Evolutionary conservation across 2,888 invertebrate genomes (phyloP).

Genomic region (Blera fallax): DNA sequence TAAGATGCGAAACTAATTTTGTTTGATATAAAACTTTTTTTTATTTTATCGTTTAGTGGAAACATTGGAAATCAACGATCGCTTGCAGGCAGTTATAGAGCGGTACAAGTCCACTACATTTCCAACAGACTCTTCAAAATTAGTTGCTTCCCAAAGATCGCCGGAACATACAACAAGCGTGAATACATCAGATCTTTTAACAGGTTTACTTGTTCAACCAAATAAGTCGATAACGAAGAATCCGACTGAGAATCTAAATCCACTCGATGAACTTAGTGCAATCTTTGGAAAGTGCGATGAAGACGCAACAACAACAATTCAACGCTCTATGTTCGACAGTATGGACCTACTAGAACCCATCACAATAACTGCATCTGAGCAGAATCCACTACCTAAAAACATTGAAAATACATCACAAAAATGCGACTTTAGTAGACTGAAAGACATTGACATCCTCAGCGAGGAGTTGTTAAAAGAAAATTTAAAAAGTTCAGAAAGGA

Average conservation of each 20-base stretch:
- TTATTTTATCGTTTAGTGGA: conserved; percentile 84
- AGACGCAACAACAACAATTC: conserved; percentile 63
- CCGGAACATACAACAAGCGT: conserved; percentile 1
- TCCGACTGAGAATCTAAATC: conserved; percentile 40
- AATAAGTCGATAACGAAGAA: not conserved
- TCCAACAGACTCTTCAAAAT: conserved; percentile 74
- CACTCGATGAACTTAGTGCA: conserved; percentile 76
- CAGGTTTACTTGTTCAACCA: conserved; percentile 74
- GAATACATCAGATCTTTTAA: conserved; percentile 74
- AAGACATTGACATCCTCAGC: conserved; percentile 87
- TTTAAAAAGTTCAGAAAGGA: conserved; percentile 82
- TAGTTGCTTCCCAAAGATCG: not conserved
- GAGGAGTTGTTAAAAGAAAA: conserved; percentile 90
- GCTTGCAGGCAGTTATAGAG: conserved; percentile 88
- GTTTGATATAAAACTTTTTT: not conserved
- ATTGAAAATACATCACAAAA: conserved; percentile 24
- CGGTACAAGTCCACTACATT: conserved; percentile 86
- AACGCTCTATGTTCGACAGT: conserved; percentile 27
- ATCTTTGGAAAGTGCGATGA: conserved; percentile 75
- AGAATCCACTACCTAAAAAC: not conserved
- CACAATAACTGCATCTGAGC: conserved; percentile 25
- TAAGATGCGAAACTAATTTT: no score
- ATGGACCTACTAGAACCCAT: conserved; percentile 76
- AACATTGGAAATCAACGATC: conserved; percentile 90
- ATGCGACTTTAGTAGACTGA: conserved; percentile 74